Percentiles rank a stretch among this genome's conserved stretches.
Conservation (phyloP, 2,888 invertebrate species). For the Ashinkailepas kermadecensis region DNA sequence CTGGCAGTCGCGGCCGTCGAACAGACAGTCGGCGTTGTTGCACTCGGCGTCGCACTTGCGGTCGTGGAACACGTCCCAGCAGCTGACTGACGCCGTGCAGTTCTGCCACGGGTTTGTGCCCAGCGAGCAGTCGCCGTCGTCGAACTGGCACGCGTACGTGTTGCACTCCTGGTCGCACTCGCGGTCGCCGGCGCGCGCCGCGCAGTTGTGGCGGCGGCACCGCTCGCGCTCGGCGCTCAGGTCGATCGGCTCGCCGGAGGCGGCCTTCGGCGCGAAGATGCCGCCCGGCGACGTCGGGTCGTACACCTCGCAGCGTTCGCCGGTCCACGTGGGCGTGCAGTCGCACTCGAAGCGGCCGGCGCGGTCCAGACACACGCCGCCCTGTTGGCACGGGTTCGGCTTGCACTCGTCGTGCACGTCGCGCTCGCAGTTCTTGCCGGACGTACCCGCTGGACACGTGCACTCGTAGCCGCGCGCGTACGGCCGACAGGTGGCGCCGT, state of each 20-base stretch:
- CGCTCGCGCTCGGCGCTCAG: conserved; percentile 62
- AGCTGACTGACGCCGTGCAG: conserved; percentile 74
- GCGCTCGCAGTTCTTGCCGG: conserved; percentile 72
- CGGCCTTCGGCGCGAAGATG: conserved; percentile 36
- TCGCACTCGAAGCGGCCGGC: conserved; percentile 77
- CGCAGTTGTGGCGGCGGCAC: conserved; percentile 69
- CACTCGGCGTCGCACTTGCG: conserved; percentile 84
- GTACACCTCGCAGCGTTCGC: conserved; percentile 76
- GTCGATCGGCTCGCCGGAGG: conserved; percentile 35
- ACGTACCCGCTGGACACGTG: conserved; percentile 65
- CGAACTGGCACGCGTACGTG: conserved; percentile 83
- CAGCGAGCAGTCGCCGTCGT: conserved; percentile 85
- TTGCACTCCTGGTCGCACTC: conserved; percentile 89
- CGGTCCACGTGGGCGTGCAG: conserved; percentile 75
- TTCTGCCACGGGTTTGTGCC: conserved; percentile 89
- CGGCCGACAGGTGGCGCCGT: conserved; percentile 70
- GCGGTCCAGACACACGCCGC: conserved; percentile 76
- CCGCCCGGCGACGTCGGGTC: conserved; percentile 48
- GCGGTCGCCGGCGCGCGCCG: conserved; percentile 70
- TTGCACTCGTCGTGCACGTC: conserved; percentile 80
- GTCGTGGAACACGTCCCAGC: conserved; percentile 88
- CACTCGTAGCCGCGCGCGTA: conserved; percentile 64
- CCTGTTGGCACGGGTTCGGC: conserved; percentile 77
- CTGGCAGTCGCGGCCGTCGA: conserved; percentile 91
- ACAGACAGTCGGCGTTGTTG: conserved; percentile 90